phyloP scores from a whole-genome alignment of 2,797 vertebrate species.

The Cirrhinus mrigala region DNA sequence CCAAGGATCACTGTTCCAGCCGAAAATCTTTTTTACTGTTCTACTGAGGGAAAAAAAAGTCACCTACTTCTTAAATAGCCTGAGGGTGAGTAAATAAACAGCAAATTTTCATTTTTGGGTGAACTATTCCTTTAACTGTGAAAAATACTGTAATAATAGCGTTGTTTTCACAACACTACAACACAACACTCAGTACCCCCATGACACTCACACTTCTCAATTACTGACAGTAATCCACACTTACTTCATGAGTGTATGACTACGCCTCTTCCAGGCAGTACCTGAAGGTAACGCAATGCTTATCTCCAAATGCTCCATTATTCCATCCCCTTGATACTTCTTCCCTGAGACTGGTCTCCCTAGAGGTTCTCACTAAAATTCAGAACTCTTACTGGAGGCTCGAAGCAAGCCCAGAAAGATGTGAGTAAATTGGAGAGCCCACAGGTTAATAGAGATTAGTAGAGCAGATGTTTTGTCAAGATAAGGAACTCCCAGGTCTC shows the following conservation, averaged over 20 bases:
- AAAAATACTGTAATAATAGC: neutral
- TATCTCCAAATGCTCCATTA: constrained; percentile 13
- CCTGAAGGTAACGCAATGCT: constrained; percentile 1
- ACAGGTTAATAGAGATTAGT: constrained; percentile 50
- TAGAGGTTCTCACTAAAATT: neutral
- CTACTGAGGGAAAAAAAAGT: neutral
- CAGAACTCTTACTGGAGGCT: neutral
- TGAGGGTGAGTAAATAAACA: neutral
- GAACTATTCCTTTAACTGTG: neutral
- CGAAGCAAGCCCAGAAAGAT: constrained; percentile 14
- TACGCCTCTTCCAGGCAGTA: constrained; percentile 3
- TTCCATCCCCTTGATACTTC: constrained; percentile 27
- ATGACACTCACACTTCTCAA: constrained; percentile 7
- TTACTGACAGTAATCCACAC: constrained; percentile 23
- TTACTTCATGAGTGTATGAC: constrained; percentile 1
- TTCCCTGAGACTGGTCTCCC: constrained; percentile 7
- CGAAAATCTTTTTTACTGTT: neutral
- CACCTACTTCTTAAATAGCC: neutral
- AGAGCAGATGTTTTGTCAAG: constrained; percentile 54
- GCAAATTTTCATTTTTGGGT: neutral
- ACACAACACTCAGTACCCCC: neutral
- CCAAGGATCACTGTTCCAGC: neutral
- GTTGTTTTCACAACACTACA: neutral
- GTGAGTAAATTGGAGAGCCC: constrained; percentile 35
- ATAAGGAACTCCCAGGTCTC: constrained; percentile 43